Base-by-base conservation (phyloP, 2,888 invertebrate species). In the Agrochola circellaris region DNA sequence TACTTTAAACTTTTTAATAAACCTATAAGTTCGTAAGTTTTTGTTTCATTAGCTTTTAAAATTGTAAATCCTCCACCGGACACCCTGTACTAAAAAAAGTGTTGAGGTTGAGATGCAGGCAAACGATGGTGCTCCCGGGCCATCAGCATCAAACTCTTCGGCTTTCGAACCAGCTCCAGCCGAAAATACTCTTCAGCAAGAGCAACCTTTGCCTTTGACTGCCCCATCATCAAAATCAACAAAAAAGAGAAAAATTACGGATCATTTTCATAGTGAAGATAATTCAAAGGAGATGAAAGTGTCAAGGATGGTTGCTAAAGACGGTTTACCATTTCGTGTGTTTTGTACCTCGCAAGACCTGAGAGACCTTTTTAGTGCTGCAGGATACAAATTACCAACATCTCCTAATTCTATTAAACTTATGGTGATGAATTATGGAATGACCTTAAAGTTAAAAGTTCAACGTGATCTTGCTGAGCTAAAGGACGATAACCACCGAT, bases 401-500 rank as follows among this genome's bases (percentile, higher is more conserved):
- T 69, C 78, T 17, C 75, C 82, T 61, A 83, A 73, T 45, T 56
- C 81, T 61, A 85, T 87, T 78, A 75, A 77, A 83, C 17, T 56
- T 51, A 83, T 85, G 30, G 83, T 87, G 15, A 85, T 85, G 79
- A 76, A 85, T 72, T 85, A 85, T 67, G 80, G 81, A 17, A 82
- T 75, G 77, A 83, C 81, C 15, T 56, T 83, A 26, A 80, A 81
- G 72, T 73, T 80, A 54, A 85, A 81, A 86, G 34, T 82, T 20
- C 45, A 20, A 23, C 61, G 62, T 45, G 45, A 45, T 45, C 13
- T 45, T 45, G 45, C 45, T 45, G 45, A 45, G 45, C 64, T 85
- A 30, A 83, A 78, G 65, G 71, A 81, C 17, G 30, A 75, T 71
- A 67, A 69, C 30, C 75, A 84, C 73, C 65, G 82, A 70, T 87